A percentile compares a stretch with the other conserved stretches of the same genome.
Conservation (phyloP, 1,140 invertebrate genomes). For the Octopus sinensis region DNA sequence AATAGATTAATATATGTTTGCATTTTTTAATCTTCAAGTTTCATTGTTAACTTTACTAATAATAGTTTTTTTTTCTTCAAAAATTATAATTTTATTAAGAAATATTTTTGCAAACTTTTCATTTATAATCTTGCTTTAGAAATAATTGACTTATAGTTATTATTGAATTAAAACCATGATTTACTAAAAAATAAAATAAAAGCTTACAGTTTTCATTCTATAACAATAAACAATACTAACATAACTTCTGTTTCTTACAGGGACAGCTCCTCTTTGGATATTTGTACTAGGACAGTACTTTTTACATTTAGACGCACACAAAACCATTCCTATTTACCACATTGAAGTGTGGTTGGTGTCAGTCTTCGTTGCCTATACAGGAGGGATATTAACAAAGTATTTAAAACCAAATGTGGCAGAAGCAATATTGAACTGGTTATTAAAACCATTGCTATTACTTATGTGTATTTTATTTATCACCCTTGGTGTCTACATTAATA, state of each 20-base stretch:
- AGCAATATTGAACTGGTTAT: conserved; percentile 49
- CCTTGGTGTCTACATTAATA: conserved; percentile 54
- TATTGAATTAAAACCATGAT: no score
- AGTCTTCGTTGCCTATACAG: conserved; percentile 44
- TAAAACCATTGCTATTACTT: conserved; percentile 51
- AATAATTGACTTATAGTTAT: no score
- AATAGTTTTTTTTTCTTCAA: no score
- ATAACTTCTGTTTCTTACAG: conserved; percentile 29
- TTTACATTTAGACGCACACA: conserved; percentile 27
- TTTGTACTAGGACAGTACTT: conserved; percentile 52
- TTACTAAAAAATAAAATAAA: no score
- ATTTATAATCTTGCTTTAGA: no score
- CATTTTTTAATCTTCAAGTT: no score
- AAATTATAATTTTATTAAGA: no score
- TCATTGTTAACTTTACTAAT: no score
- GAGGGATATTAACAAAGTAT: conserved; percentile 44
- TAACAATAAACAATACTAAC: no score
- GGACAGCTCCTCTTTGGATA: conserved; percentile 51
- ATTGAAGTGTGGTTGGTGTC: conserved; percentile 52
- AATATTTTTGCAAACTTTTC: no score
- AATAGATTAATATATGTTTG: no score
- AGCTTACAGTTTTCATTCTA: no score
- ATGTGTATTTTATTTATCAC: conserved; percentile 53
- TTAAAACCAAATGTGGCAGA: conserved; percentile 45
- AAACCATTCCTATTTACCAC: conserved; percentile 46